Conservation (phyloP, 2,113 vertebrate species). For the Oryzias javanicus region DNA sequence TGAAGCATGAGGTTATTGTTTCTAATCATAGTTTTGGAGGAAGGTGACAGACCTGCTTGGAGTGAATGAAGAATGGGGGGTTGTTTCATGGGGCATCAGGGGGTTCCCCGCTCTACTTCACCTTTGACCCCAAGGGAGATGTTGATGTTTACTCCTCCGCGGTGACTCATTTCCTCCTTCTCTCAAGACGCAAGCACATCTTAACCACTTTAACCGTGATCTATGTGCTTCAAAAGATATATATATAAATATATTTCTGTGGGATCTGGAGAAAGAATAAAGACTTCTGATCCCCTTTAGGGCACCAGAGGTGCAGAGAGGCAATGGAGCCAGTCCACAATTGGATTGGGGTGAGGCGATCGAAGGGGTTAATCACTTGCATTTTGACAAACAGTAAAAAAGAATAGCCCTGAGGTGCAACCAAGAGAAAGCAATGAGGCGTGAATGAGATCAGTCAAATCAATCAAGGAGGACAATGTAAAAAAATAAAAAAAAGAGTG, state of each 20-base stretch:
- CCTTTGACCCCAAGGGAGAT: conserved; percentile 40
- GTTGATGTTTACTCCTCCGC: conserved; percentile 49
- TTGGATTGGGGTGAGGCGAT: conserved; percentile 14
- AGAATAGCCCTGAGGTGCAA: conserved; percentile 31
- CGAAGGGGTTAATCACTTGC: conserved; percentile 28
- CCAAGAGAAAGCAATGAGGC: conserved; percentile 11
- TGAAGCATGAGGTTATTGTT: conserved; percentile 72
- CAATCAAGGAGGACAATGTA: background rate
- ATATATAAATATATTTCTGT: conserved; percentile 3
- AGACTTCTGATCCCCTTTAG: conserved; percentile 49
- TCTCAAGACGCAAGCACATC: conserved; percentile 23
- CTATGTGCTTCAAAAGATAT: background rate
- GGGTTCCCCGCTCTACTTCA: conserved; percentile 25
- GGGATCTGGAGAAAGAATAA: conserved; percentile 17
- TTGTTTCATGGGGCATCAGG: conserved; percentile 27
- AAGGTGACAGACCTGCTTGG: conserved; percentile 22
- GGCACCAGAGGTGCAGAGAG: conserved; percentile 21
- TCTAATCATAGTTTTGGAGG: conserved; percentile 65
- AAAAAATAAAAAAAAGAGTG: background rate
- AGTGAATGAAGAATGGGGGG: conserved; percentile 33
- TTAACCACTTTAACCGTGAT: conserved; percentile 42
- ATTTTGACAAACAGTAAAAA: conserved; percentile 12
- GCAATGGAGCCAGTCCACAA: conserved; percentile 18
- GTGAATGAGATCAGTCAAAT: conserved; percentile 14
- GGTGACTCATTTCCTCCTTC: conserved; percentile 58